Base-by-base conservation (phyloP, 2,113 vertebrate genomes). In the Pachyramphus minor region DNA sequence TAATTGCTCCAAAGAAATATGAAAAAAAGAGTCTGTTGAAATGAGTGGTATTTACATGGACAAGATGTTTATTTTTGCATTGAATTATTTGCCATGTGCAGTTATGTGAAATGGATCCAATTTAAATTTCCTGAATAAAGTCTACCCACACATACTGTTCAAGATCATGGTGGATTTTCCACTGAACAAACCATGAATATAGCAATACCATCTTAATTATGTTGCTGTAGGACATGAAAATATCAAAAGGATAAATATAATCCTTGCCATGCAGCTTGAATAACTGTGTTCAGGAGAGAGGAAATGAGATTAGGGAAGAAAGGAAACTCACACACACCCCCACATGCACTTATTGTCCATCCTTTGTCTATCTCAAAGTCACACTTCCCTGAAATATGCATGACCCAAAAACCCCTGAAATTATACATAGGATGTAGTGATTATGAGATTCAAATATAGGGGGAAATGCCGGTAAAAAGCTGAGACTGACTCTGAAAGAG, bases 71-170 rank as follows among this genome's bases (percentile, higher is more conserved):
- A 95, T 97, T 95, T 95, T 89, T 92, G 91, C 78, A 84, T 81
- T 82, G 89, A 94, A 78, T 92, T 93, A 95, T 93, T 93, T 95
- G 77, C 94, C 89, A 92, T 96, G 95, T 86, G 93, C 78, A 90
- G 87, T 97, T 95, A 94, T 33, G 37, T 93, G 94, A 96, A 96
- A 97, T 86, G 30, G 79, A 97, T 96, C 94, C 96, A 92, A 94
- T 94, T 93, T 87, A 81, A 78, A 88, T 79, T 94, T 78, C 55
- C 69, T 83, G 89, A 97, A 93, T 90, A 28, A 93, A 94, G 53
- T 76, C 76, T 84, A 83, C 87, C 82, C 87, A 96, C 81, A 94
- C 84, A 72, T 50, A 67, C 87, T 96, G 80, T 74, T 94, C 74
- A 94, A 73, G 91, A 93, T 82, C 77, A 90, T 30, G 44, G 93